Percentiles rank a stretch among this genome's conserved stretches.
Conservation (phyloP, 2,888 invertebrate species). For the Zaprionus obscuricornis region DNA sequence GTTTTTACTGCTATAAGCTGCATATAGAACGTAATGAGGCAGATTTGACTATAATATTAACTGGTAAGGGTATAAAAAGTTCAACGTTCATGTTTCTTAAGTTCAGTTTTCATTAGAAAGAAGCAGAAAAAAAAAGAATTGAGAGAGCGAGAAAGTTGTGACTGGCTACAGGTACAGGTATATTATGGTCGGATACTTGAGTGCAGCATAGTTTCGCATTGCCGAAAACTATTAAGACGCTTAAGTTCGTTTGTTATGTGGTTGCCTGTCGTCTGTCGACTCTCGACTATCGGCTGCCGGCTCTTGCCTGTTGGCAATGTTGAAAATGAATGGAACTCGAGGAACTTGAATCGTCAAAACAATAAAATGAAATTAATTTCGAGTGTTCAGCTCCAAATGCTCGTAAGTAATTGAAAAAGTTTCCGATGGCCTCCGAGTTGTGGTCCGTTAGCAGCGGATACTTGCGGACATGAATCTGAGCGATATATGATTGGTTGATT, state of each 20-base stretch:
- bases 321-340: conserved; percentile 33
- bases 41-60: too few relatives aligned
- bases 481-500: conserved; percentile 43
- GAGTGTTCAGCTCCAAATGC: conserved; percentile 46
- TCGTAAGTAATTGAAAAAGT: conserved; percentile 74
- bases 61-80: too few relatives aligned
- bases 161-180: conserved; percentile 2
- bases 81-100: too few relatives aligned
- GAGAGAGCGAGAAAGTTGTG: too few relatives aligned
- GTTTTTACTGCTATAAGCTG: too few relatives aligned
- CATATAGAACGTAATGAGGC: too few relatives aligned
- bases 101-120: too few relatives aligned
- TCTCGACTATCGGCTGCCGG: too few relatives aligned
- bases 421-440: conserved; percentile 30
- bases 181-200: conserved; percentile 12
- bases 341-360: conserved; percentile 43
- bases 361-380: conserved; percentile 68
- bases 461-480: conserved; percentile 13
- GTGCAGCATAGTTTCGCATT: background rate
- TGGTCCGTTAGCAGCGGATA: too few relatives aligned
- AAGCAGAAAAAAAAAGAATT: too few relatives aligned
- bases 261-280: too few relatives aligned
- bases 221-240: conserved; percentile 60
- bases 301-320: too few relatives aligned
- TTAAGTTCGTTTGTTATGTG: conserved; percentile 17